Percentiles rank a stretch among this genome's conserved stretches.
Evolutionary conservation across 2,113 vertebrate species (phyloP).

Genomic region (Sisor rabdophorus): DNA sequence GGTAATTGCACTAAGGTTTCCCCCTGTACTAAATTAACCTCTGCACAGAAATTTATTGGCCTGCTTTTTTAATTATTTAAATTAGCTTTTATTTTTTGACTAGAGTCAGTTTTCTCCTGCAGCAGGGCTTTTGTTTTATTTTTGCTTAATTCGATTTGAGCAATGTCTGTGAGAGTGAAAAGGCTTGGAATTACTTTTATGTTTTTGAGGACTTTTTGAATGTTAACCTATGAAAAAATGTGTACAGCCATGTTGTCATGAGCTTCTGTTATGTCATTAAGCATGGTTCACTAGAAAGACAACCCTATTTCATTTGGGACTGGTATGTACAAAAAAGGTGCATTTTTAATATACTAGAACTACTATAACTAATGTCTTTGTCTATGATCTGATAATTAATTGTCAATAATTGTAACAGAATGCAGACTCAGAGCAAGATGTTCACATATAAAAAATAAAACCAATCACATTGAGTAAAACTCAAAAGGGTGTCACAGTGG

Average conservation of each 20-base stretch:
- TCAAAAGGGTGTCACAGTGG: too few species aligned
- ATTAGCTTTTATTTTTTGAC: constrained; percentile 60
- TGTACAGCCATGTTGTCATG: constrained; percentile 42
- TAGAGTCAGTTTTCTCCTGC: constrained; percentile 22
- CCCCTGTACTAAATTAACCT: constrained; percentile 72
- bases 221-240: constrained; percentile 63
- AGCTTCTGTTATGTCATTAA: constrained; percentile 56
- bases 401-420: too few species aligned
- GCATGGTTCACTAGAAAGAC: constrained; percentile 54
- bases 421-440: too few species aligned
- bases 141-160: constrained; percentile 51
- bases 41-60: constrained; percentile 72
- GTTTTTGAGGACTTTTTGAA: constrained; percentile 52
- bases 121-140: constrained; percentile 44
- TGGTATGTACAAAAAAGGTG: constrained; percentile 36
- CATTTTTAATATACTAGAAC: too few species aligned
- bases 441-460: too few species aligned
- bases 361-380: too few species aligned
- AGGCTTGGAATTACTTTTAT: constrained; percentile 51
- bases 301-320: constrained; percentile 28
- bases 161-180: constrained; percentile 56
- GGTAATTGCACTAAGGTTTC: constrained; percentile 70
- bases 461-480: too few species aligned
- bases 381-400: too few species aligned
- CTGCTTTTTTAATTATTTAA: constrained; percentile 73